Conservation (phyloP, 2,113 vertebrate species). For the Clupea harengus region DNA sequence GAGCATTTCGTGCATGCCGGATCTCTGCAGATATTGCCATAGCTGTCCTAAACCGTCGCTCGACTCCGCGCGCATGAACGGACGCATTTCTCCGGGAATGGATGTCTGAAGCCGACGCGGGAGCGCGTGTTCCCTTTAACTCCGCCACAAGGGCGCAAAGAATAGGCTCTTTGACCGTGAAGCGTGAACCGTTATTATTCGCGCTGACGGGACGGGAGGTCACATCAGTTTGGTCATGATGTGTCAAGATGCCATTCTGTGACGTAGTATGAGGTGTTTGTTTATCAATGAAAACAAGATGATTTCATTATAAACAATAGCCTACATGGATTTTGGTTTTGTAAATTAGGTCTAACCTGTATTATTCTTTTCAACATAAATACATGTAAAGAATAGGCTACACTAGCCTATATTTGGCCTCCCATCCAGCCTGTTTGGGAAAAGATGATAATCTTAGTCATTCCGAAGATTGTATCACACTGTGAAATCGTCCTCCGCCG, state of each 20-base stretch:
- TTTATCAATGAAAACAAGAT: background rate
- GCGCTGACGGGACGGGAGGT: background rate
- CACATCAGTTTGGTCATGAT: constrained; percentile 6
- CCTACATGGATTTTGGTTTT: background rate
- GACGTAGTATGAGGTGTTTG: background rate
- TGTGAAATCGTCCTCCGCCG: background rate
- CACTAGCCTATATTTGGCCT: too few species aligned
- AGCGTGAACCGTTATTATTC: constrained; percentile 15
- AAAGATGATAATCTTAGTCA: too few species aligned
- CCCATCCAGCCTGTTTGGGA: too few species aligned
- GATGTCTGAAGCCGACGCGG: too few species aligned
- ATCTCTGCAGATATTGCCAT: background rate
- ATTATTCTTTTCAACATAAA: background rate
- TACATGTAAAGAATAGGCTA: too few species aligned
- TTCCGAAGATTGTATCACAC: background rate
- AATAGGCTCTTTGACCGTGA: constrained; percentile 22
- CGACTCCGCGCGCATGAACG: background rate
- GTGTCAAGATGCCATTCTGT: background rate
- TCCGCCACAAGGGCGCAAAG: constrained; percentile 6
- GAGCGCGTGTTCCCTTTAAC: background rate
- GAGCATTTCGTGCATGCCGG: background rate
- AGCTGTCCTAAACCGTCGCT: background rate
- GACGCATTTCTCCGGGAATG: constrained; percentile 17
- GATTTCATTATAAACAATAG: background rate
- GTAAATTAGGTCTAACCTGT: too few species aligned